Conservation (phyloP, 2,888 invertebrate genomes). For the Calliopum simillimum region DNA sequence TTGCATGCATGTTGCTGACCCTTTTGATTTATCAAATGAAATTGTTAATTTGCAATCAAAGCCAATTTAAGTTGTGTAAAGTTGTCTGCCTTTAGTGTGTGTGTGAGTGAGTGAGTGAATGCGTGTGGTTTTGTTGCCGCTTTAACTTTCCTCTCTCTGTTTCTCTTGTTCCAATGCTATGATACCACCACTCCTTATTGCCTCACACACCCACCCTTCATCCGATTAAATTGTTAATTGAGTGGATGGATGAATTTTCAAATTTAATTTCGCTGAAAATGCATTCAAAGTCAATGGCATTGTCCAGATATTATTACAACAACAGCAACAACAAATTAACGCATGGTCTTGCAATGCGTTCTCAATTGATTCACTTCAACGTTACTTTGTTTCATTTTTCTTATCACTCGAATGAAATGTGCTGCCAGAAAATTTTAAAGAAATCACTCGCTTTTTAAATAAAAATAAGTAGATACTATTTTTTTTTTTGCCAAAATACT, state of each 20-base stretch:
- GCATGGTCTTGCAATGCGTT: no score
- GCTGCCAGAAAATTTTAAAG: no score
- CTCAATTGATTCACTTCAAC: slow-evolving; percentile 9
- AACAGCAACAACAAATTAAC: no score
- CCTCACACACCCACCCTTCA: no score
- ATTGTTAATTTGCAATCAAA: slow-evolving; percentile 58
- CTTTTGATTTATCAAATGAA: slow-evolving; percentile 58
- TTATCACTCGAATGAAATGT: neutral
- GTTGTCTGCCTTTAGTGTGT: no score
- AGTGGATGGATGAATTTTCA: slow-evolving; percentile 24
- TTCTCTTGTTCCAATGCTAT: no score
- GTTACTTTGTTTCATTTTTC: neutral
- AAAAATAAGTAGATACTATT: no score
- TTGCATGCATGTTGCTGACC: slow-evolving; percentile 42
- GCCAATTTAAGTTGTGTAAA: slow-evolving; percentile 49
- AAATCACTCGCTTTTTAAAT: no score
- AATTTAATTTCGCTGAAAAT: slow-evolving; percentile 24
- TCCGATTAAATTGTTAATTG: slow-evolving; percentile 17
- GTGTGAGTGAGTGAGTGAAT: neutral
- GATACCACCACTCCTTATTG: no score
- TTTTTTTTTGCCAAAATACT: no score
- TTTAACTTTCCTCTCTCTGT: neutral
- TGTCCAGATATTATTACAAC: neutral
- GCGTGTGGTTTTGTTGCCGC: neutral
- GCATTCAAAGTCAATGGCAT: slow-evolving; percentile 9